phyloP scores from a whole-genome alignment of 2,888 invertebrate genomes.

The Ethmia dodecea region DNA sequence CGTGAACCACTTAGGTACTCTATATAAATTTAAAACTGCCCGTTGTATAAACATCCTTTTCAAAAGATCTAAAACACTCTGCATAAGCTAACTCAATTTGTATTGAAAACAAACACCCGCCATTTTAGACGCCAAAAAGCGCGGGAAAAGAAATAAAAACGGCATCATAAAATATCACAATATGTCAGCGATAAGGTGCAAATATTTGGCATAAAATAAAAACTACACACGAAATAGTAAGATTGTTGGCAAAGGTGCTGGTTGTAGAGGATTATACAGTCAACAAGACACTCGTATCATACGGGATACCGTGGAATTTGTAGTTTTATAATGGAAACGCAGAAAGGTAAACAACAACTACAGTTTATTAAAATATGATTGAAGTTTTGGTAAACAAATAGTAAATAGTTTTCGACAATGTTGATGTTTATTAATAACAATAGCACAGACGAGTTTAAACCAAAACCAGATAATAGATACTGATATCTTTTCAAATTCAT shows the following conservation, averaged over 20 bases:
- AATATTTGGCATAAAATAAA: conserved; percentile 65
- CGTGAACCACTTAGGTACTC: too few species aligned
- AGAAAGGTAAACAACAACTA: too few species aligned
- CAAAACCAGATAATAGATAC: too few species aligned
- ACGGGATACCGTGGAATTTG: conserved; percentile 29
- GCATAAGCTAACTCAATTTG: conserved; percentile 25
- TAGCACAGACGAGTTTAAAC: too few species aligned
- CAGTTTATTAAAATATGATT: too few species aligned
- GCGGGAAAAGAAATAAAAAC: conserved; percentile 49
- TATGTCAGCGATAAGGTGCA: conserved; percentile 51
- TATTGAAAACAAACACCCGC: conserved; percentile 33
- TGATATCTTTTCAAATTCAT: too few species aligned
- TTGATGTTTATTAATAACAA: too few species aligned
- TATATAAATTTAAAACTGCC: conserved; percentile 5
- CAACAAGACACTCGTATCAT: conserved; percentile 32
- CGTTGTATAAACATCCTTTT: conserved; percentile 23
- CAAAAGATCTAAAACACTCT: conserved; percentile 17
- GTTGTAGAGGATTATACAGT: conserved; percentile 31
- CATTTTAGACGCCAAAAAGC: conserved; percentile 39
- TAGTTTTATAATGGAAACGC: too few species aligned
- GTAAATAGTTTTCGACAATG: too few species aligned
- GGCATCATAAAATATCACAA: conserved; percentile 54
- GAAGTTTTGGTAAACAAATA: too few species aligned
- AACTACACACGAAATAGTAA: conserved; percentile 59
- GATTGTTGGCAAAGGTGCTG: conserved; percentile 55